A percentile compares a stretch with the other conserved stretches of the same genome.
These are phyloP conservation scores for Hartigia nigra DNA, from an alignment of 2,888 invertebrate species.

Conservation along the genomic window DNA sequence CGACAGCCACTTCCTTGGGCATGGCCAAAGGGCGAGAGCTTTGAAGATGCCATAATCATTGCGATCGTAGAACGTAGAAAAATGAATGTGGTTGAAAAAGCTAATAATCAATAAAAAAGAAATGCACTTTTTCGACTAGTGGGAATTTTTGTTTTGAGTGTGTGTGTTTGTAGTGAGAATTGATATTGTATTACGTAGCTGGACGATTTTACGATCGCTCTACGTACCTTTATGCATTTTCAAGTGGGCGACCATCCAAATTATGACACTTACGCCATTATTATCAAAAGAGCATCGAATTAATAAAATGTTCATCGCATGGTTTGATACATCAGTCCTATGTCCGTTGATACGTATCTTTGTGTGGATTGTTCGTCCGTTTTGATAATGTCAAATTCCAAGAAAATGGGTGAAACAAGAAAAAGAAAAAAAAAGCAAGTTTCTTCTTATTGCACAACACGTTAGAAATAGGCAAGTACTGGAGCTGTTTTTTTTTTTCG, in stretches of 20 bases:
- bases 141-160: background rate
- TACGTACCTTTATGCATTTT: background rate
- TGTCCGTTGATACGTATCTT: background rate
- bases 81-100: background rate
- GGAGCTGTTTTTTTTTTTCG: too few relatives aligned
- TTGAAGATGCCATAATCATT: constrained; percentile 1
- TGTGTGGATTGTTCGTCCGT: background rate
- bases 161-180: background rate
- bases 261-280: background rate
- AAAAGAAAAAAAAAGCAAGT: background rate
- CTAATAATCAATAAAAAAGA: constrained; percentile 3
- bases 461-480: too few relatives aligned
- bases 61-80: constrained; percentile 9
- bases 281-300: background rate
- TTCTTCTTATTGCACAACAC: too few relatives aligned
- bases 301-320: background rate
- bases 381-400: background rate
- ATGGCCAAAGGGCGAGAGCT: too few relatives aligned
- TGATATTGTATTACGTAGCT: background rate
- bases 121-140: background rate
- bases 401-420: background rate
- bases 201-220: background rate
- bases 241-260: background rate
- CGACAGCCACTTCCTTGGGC: background rate
- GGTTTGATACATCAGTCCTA: background rate